Evolutionary conservation across 2,797 vertebrate genomes (phyloP).

Genomic region (Acridotheres tristis): DNA sequence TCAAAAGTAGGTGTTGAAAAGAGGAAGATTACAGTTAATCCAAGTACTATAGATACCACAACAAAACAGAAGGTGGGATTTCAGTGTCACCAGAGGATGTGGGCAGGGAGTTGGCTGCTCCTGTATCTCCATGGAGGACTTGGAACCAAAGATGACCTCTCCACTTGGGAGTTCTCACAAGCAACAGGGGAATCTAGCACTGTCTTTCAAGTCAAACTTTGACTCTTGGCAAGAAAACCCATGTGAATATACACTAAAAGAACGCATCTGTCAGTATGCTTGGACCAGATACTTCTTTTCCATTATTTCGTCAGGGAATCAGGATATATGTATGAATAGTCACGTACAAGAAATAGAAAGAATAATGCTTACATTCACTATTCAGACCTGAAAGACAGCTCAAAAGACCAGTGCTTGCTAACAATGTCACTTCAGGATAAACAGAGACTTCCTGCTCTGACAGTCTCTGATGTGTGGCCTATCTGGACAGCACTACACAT

Average conservation of each 20-base stretch:
- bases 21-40: neutral
- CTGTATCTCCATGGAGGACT: neutral
- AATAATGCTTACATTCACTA: neutral
- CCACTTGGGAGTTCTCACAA: neutral
- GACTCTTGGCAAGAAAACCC: neutral
- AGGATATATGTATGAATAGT: neutral
- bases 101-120: neutral
- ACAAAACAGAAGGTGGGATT: neutral
- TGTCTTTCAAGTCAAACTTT: neutral
- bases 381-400: neutral
- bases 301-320: neutral
- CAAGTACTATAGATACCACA: neutral
- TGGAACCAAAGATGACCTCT: neutral
- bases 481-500: neutral
- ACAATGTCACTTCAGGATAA: neutral
- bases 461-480: neutral
- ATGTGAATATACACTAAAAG: neutral
- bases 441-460: neutral
- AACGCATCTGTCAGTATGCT: neutral
- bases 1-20: neutral
- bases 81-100: neutral
- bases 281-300: neutral
- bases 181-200: neutral
- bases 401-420: neutral
- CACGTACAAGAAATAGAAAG: accelerated